A percentile compares a stretch with the other conserved stretches of the same genome.
These are phyloP conservation scores for Spisula subtruncata DNA, from an alignment of 2,888 invertebrate species.

Conservation along the genomic window DNA sequence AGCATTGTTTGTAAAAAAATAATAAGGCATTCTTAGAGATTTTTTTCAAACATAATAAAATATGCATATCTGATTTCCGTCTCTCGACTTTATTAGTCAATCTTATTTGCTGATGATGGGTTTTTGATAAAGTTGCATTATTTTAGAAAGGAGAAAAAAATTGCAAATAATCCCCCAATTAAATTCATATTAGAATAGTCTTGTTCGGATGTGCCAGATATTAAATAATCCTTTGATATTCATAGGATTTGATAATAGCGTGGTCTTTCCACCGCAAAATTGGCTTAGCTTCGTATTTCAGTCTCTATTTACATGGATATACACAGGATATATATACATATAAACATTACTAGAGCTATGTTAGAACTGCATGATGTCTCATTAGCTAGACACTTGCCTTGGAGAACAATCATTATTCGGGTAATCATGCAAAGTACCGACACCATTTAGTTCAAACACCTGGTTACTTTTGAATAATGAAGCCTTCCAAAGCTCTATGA, in stretches of 20 bases:
- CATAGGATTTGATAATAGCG: neutral
- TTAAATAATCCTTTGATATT: slow-evolving; percentile 12
- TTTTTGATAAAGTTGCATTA: slow-evolving; percentile 6
- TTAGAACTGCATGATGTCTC: neutral
- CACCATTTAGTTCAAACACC: slow-evolving; percentile 37
- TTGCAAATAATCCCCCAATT: slow-evolving; percentile 13
- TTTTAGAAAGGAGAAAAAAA: neutral
- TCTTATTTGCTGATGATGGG: neutral
- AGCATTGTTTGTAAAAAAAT: too few relatives aligned
- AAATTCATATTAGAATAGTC: slow-evolving; percentile 21
- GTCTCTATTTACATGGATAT: neutral
- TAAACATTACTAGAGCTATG: neutral
- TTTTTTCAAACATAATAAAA: neutral
- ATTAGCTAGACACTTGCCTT: slow-evolving; percentile 11
- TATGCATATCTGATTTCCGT: neutral
- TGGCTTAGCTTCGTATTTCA: neutral
- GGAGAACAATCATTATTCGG: slow-evolving; percentile 15
- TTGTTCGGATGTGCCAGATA: neutral
- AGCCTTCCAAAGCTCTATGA: slow-evolving; percentile 31
- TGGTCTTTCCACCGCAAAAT: neutral
- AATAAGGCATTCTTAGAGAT: too few relatives aligned
- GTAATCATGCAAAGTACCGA: slow-evolving; percentile 26
- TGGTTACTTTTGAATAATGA: slow-evolving; percentile 55
- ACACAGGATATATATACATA: neutral
- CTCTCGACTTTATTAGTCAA: neutral